Evolutionary conservation across 2,888 invertebrate genomes (phyloP).

Genomic region (Halictus quadricinctus): DNA sequence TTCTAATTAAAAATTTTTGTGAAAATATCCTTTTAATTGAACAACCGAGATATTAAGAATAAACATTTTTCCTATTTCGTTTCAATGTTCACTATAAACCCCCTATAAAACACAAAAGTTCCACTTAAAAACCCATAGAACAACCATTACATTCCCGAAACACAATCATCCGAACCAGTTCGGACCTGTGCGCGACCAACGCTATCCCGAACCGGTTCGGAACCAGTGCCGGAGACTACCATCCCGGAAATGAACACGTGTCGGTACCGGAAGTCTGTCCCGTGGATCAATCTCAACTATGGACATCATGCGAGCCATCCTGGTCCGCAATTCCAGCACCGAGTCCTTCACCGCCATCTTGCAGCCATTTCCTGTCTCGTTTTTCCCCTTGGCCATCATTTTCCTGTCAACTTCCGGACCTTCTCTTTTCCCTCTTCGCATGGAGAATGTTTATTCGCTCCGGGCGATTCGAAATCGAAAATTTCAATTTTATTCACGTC

Average conservation of each 20-base stretch:
- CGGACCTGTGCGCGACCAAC: background rate
- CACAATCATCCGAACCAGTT: background rate
- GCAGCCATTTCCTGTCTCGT: slow-evolving; percentile 17
- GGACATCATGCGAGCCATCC: slow-evolving; percentile 79
- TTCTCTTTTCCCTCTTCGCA: background rate
- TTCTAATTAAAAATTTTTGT: no score
- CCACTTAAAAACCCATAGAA: background rate
- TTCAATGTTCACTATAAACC: no score
- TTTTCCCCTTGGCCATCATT: slow-evolving; percentile 17
- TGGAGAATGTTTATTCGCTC: background rate
- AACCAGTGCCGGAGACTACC: background rate
- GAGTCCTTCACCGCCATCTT: slow-evolving; percentile 74
- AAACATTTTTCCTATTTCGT: no score
- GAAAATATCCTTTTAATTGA: background rate
- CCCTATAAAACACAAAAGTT: background rate
- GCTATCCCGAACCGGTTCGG: slow-evolving; percentile 5
- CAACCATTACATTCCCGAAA: background rate
- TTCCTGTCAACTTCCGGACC: background rate
- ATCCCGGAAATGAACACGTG: slow-evolving; percentile 35
- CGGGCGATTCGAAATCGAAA: background rate
- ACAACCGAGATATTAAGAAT: background rate
- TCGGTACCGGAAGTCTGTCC: slow-evolving; percentile 71
- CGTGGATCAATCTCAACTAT: slow-evolving; percentile 79
- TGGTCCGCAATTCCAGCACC: slow-evolving; percentile 76
- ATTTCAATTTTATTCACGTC: background rate